Conservation (phyloP, 1,140 invertebrate species). For the Leptopilina boulardi region DNA sequence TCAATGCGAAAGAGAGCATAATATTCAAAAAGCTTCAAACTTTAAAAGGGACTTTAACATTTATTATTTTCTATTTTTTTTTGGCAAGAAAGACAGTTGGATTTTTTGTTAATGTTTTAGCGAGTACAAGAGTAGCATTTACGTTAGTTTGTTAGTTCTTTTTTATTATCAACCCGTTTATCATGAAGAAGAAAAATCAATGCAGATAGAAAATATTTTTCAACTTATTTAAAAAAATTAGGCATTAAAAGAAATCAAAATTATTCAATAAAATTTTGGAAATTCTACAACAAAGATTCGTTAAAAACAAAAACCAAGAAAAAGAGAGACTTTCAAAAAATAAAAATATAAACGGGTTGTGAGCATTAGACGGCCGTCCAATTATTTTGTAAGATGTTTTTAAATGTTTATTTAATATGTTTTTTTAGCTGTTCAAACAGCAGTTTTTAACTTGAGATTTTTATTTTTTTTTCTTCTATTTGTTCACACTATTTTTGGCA, state of each 20-base stretch:
- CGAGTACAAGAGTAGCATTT: constrained; percentile 57
- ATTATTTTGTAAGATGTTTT: constrained; percentile 66
- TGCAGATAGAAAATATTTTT: too few species aligned
- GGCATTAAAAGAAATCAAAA: background rate
- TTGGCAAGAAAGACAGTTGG: constrained; percentile 13
- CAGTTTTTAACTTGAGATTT: constrained; percentile 43
- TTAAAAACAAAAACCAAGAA: background rate
- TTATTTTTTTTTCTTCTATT: constrained; percentile 45
- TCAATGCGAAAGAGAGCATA: too few species aligned
- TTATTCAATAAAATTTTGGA: background rate
- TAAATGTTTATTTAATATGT: constrained; percentile 59
- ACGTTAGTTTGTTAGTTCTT: constrained; percentile 51
- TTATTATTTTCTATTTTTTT: too few species aligned
- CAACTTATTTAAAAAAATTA: too few species aligned
- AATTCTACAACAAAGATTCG: too few species aligned
- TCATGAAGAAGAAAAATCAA: too few species aligned
- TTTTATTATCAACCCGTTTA: constrained; percentile 21
- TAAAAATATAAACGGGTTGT: constrained; percentile 47
- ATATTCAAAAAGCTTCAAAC: constrained; percentile 8
- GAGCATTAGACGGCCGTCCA: constrained; percentile 69
- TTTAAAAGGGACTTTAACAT: background rate
- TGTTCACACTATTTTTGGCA: constrained; percentile 51
- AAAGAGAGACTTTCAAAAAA: constrained; percentile 32
- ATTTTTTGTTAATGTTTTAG: constrained; percentile 40
- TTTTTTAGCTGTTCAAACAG: constrained; percentile 47